A percentile compares a stretch with the other conserved stretches of the same genome.
These are phyloP conservation scores for Paragorgia papillata DNA, from an alignment of 92 coral and sea anemone genomes.

Conservation along the genomic window DNA sequence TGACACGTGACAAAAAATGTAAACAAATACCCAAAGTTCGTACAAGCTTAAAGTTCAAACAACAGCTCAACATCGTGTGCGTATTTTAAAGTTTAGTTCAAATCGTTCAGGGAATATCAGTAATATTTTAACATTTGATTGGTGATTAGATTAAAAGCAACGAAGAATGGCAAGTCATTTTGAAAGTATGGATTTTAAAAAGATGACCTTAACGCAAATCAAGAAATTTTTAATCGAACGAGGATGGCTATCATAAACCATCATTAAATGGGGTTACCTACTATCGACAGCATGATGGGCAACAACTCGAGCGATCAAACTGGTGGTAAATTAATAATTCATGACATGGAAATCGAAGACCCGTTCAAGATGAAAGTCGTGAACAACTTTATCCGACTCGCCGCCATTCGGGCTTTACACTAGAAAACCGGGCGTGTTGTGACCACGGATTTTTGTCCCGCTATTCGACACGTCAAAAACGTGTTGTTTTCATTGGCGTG, in stretches of 20 bases:
- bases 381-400: too few species aligned
- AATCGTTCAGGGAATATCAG: neutral
- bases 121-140: neutral
- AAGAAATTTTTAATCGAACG: constrained; percentile 8
- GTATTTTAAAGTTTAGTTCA: neutral
- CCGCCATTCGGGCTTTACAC: too few species aligned
- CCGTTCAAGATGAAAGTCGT: too few species aligned
- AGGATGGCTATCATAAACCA: neutral
- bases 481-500: too few species aligned
- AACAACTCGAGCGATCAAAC: too few species aligned
- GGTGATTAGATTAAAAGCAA: neutral
- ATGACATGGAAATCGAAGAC: too few species aligned
- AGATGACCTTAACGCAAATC: neutral
- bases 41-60: neutral
- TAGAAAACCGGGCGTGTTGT: too few species aligned
- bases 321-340: too few species aligned
- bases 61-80: neutral
- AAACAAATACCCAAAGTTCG: neutral
- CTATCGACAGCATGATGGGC: too few species aligned
- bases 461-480: too few species aligned
- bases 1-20: constrained; percentile 18
- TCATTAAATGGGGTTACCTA: neutral
- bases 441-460: too few species aligned
- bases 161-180: neutral
- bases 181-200: neutral